Evolutionary conservation across 2,113 vertebrate species (phyloP), one percentile per base, ranked within the genome.

Genomic region (Dissostichus mawsoni): DNA sequence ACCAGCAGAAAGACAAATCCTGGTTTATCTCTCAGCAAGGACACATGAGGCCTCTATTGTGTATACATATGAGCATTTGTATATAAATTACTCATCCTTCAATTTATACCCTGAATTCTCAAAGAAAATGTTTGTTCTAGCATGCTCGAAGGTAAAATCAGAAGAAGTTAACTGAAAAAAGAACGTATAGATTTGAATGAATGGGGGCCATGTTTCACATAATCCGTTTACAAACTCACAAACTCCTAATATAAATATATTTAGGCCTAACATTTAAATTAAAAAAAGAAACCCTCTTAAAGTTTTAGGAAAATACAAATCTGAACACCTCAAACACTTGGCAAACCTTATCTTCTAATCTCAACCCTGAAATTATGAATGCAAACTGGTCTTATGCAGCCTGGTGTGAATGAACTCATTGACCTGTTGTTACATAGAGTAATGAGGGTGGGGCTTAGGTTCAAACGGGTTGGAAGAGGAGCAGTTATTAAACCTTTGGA

Each of bases 1-100:
- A 44, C 5, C 66, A 76, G 64, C 70, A 75, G 66, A 16, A 47
- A 29, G 29, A 4, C 29, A 29, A 29, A 80, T 50, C 47, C 74
- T 17, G 11, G 4, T 8, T 3, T 48, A 47, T 45, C 13, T 56
- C 6, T 51, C 25, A 45, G n/a, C 53, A 14, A 51, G 14, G 29
- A 18, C 2, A 3, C n/a, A 76, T 14, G 20, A 69, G 41, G 33
- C 36, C 66, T 64, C 59, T 57, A 57, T 33, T 45, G 48, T 50
- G 58, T 59, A 81, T 66, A 23, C n/a, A 65, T 41, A 41, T 41
- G 1, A 7, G 1, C 36, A 41, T 41, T 41, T 41, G 7, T 41
- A 41, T 41, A 41, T 41, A 6, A 41, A 41, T 29, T 8, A 41
- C 7, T 41, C 36, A 41, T 41, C 36, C 36, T 41, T 8, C 36